phyloP scores from a whole-genome alignment of 2,888 invertebrate species.

The Tetropium fuscum region DNA sequence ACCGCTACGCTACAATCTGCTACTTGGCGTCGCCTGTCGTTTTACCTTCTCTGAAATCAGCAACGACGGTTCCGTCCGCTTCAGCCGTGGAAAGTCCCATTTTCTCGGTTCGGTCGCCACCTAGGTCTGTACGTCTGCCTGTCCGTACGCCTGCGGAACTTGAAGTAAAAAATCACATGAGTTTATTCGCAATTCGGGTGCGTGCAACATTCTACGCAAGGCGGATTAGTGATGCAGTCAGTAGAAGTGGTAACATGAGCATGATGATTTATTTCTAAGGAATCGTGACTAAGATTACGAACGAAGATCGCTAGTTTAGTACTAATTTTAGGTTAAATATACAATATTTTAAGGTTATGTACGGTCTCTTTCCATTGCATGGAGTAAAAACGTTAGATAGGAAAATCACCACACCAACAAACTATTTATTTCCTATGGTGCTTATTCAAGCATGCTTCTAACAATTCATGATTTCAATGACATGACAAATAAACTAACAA shows the following conservation, averaged over 20 bases:
- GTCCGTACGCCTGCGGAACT: constrained; percentile 54
- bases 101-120: constrained; percentile 22
- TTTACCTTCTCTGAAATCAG: constrained; percentile 55
- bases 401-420: too few relatives aligned
- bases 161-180: constrained; percentile 62
- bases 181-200: constrained; percentile 47
- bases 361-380: constrained; percentile 44
- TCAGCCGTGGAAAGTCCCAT: constrained; percentile 11
- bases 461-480: too few relatives aligned
- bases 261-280: constrained; percentile 39
- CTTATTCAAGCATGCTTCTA: too few relatives aligned
- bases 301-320: constrained; percentile 49
- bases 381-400: too few relatives aligned
- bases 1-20: constrained; percentile 56
- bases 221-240: constrained; percentile 62
- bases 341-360: constrained; percentile 42
- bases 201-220: constrained; percentile 61
- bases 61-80: constrained; percentile 10
- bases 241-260: constrained; percentile 59
- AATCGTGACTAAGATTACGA: constrained; percentile 22
- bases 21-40: constrained; percentile 51
- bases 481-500: too few relatives aligned
- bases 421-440: too few relatives aligned
- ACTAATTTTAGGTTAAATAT: constrained; percentile 43
- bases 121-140: constrained; percentile 29